Conservation (phyloP, 2,888 invertebrate species). For the Volucella inflata region DNA sequence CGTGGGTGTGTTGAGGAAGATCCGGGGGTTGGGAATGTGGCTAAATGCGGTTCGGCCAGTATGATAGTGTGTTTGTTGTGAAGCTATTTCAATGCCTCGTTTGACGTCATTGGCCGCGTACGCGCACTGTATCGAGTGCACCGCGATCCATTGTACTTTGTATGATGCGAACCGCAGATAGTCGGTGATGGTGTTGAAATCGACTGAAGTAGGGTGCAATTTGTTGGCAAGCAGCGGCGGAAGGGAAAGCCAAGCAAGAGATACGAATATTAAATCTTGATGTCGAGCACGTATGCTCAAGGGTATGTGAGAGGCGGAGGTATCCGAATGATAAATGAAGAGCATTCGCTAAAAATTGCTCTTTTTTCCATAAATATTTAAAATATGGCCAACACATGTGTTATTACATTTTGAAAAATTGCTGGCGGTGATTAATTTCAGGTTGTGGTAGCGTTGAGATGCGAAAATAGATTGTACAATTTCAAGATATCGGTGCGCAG, state of each 20-base stretch:
- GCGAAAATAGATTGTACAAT: constrained; percentile 5
- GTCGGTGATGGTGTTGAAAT: not conserved
- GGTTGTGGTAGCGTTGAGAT: constrained; percentile 1
- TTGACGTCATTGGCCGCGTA: constrained; percentile 69
- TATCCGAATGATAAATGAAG: constrained; percentile 45
- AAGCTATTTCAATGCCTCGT: constrained; percentile 72
- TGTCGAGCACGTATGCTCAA: constrained; percentile 34
- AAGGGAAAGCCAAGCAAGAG: constrained; percentile 1
- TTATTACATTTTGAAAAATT: constrained; percentile 49
- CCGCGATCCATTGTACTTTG: constrained; percentile 46
- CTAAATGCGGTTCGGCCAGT: constrained; percentile 44
- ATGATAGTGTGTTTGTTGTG: constrained; percentile 18
- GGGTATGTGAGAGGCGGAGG: constrained; percentile 12
- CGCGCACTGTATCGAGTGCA: constrained; percentile 52
- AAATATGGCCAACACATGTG: constrained; percentile 17
- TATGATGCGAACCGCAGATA: not conserved
- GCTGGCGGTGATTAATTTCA: constrained; percentile 28
- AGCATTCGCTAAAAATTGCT: constrained; percentile 40
- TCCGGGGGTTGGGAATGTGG: constrained; percentile 9
- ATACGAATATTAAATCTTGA: constrained; percentile 29
- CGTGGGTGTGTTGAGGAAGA: not conserved
- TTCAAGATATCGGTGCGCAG: not conserved
- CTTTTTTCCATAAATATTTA: constrained; percentile 27
- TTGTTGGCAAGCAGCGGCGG: not conserved
- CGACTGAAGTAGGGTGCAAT: not conserved